These are phyloP conservation scores for Zingel zingel DNA, from an alignment of 2,113 vertebrate species.

Conservation along the genomic window DNA sequence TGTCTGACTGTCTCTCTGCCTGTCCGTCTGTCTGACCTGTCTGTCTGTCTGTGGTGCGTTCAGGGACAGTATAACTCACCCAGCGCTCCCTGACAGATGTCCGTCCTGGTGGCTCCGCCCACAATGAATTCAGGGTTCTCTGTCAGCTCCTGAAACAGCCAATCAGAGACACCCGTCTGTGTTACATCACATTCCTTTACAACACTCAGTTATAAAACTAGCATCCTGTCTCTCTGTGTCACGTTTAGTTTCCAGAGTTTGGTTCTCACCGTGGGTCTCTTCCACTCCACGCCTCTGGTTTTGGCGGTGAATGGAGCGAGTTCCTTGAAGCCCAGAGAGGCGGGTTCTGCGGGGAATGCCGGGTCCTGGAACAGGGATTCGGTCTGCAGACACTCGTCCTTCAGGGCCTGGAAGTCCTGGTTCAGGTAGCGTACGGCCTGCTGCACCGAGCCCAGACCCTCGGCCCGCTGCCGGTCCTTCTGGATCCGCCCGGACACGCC, in stretches of 20 bases:
- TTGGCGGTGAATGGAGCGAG: constrained; percentile 86
- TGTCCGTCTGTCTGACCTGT: too few relatives aligned
- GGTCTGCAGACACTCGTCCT: constrained; percentile 78
- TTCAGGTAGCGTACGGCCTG: constrained; percentile 80
- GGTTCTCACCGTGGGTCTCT: constrained; percentile 84
- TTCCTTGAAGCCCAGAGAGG: constrained; percentile 87
- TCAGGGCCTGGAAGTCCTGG: constrained; percentile 88
- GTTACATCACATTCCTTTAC: background rate
- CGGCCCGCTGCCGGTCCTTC: constrained; percentile 79
- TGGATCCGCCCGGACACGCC: constrained; percentile 64
- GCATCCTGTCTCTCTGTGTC: too few relatives aligned
- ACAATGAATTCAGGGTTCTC: constrained; percentile 87
- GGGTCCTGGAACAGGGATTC: constrained; percentile 88
- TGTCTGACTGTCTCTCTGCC: too few relatives aligned
- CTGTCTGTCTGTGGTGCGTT: too few relatives aligned
- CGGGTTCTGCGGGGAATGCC: constrained; percentile 86
- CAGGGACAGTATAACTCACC: constrained; percentile 71
- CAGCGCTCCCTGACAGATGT: constrained; percentile 88
- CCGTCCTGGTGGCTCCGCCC: constrained; percentile 88
- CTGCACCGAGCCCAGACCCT: constrained; percentile 84
- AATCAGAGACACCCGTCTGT: constrained; percentile 10
- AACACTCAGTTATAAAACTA: too few relatives aligned
- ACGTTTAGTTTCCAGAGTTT: background rate
- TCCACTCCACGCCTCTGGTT: constrained; percentile 89
- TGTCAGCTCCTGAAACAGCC: constrained; percentile 86